Percentiles rank a stretch among this genome's conserved stretches.
These are phyloP conservation scores for Bubo blakistoni DNA, from an alignment of 2,113 vertebrate species.

Conservation along the genomic window DNA sequence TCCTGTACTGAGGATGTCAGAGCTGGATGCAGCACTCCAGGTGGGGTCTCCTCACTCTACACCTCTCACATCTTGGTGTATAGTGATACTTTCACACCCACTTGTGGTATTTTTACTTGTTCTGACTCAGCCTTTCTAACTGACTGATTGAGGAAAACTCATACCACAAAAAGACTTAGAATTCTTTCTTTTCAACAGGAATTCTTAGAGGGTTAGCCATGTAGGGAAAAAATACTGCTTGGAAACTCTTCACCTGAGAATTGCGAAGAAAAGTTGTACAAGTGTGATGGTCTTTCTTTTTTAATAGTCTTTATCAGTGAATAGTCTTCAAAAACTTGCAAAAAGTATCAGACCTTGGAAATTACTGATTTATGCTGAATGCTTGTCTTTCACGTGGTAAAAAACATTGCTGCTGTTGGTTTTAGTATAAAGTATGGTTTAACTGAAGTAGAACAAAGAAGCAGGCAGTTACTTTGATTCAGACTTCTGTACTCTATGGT, in stretches of 20 bases:
- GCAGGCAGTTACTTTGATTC: neutral
- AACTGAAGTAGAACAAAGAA: neutral
- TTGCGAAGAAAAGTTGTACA: neutral
- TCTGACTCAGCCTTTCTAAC: neutral
- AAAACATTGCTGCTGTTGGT: neutral
- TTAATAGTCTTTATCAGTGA: neutral
- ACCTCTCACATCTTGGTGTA: neutral
- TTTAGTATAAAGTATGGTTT: neutral
- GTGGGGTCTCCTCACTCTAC: neutral
- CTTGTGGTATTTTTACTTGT: neutral
- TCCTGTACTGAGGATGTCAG: neutral
- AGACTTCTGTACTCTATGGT: neutral
- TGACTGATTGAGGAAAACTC: neutral
- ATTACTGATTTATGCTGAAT: neutral
- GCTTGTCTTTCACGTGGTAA: neutral
- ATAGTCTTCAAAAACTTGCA: neutral
- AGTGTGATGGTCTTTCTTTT: neutral
- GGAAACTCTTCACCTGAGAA: neutral
- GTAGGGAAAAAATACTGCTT: neutral
- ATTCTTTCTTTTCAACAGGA: neutral
- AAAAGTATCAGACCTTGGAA: neutral
- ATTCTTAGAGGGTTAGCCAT: neutral
- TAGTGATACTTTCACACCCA: neutral
- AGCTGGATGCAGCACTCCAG: neutral
- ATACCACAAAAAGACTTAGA: neutral